Evolutionary conservation across 1,140 invertebrate genomes (phyloP), one percentile per base, ranked within the genome.

Genomic region (Tetranychus urticae): DNA sequence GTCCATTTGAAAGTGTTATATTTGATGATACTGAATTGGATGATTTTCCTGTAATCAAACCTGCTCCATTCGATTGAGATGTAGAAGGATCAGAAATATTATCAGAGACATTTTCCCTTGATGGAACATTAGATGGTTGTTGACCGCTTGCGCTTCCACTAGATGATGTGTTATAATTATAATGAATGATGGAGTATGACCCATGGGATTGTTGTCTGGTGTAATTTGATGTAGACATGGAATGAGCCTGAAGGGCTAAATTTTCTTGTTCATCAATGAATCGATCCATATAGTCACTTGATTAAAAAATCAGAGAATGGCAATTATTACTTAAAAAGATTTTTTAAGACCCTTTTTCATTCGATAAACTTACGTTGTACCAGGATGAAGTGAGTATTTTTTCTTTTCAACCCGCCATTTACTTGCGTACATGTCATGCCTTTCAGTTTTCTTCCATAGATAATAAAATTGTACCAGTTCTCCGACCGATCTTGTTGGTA

Each of bases 381-480:
- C 85, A 2, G 86, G 86, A 76, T 88, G 84, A 57, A 89, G 70
- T 10, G 81, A 80, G 72, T 88, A 88, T 73, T 88, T 87, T 70
- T 86, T 86, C 72, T 88, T 88, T 69, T 88, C 85, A 61, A 88
- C 72, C 62, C 85, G 73, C 14, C 80, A 63, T 75, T 85, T 85
- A 68, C 84, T 86, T 3, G 84, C 84, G 76, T 88, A 89, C 3
- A 84, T 82, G 75, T 97, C 93, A 72, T 96, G 89, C 48, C 93
- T 76, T 71, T 97, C 91, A 56, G 92, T 96, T 75, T 97, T 97
- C 73, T 97, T 97, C 92, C 92, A 97, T 39, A 96, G 78, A 70
- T 97, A 97, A 75, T 97, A 97, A 76, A 97, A 97, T 70, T 96
- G 88, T 46, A 97, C 89, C 55, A 97, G 74, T 75, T 97, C 93